phyloP scores from a whole-genome alignment of 2,113 vertebrate genomes.

The Protobothrops flavoviridis region DNA sequence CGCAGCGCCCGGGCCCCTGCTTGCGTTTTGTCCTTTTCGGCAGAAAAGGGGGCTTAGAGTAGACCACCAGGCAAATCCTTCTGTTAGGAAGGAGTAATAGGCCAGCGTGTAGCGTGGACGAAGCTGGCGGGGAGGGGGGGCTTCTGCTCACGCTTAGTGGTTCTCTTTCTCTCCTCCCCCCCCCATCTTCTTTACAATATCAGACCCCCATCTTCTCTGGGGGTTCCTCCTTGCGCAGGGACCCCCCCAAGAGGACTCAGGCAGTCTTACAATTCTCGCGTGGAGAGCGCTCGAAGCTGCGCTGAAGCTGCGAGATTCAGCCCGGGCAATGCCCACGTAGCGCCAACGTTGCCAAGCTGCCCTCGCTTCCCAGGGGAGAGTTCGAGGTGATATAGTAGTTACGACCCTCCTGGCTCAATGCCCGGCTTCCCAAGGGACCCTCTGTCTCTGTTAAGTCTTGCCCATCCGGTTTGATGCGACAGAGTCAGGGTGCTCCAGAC shows the following conservation, averaged over 20 bases:
- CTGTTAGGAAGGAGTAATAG: slow-evolving; percentile 46
- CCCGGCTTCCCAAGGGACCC: background rate
- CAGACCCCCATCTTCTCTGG: slow-evolving; percentile 27
- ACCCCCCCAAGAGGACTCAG: background rate
- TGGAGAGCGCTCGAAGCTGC: background rate
- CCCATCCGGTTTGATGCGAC: background rate
- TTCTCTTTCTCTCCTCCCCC: slow-evolving; percentile 6
- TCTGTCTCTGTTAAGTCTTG: background rate
- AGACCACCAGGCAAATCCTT: slow-evolving; percentile 44
- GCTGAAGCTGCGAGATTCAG: background rate
- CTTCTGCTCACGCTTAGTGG: slow-evolving; percentile 37
- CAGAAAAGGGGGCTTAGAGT: slow-evolving; percentile 58
- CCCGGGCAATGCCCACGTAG: background rate
- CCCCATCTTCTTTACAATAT: background rate
- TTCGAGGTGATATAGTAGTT: background rate
- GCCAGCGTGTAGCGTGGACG: slow-evolving; percentile 14
- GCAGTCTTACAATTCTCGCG: background rate
- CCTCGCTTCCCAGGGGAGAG: background rate
- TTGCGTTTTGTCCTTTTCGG: slow-evolving; percentile 45
- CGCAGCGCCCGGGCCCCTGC: background rate
- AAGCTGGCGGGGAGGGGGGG: no score
- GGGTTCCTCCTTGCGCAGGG: slow-evolving; percentile 26
- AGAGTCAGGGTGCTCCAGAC: background rate
- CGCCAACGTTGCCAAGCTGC: background rate
- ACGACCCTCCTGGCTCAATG: background rate